Evolutionary conservation across 2,113 vertebrate species (phyloP).

Genomic region (Malurus melanocephalus): DNA sequence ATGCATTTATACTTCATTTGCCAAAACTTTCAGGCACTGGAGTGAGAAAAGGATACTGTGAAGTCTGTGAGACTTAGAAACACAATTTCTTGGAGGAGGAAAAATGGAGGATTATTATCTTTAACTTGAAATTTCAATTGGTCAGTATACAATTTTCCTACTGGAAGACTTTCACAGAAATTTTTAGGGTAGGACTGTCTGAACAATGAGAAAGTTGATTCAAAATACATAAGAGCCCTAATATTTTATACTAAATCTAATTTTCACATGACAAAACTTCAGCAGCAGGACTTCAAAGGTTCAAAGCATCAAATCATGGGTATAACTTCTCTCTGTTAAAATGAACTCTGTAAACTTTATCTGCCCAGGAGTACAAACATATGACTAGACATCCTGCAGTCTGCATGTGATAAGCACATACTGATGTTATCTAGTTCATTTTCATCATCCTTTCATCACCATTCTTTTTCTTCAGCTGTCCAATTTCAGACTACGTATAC

Average conservation of each 20-base stretch:
- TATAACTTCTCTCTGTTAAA: not conserved
- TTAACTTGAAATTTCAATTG: not conserved
- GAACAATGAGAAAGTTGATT: not conserved
- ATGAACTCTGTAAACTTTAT: not conserved
- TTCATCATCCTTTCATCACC: not conserved
- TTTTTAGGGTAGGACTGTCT: not conserved
- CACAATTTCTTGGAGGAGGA: not conserved
- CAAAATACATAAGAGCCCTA: not conserved
- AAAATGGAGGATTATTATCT: not conserved
- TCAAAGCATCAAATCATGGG: not conserved
- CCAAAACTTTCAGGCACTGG: not conserved
- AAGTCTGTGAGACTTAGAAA: not conserved
- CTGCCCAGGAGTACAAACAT: not conserved
- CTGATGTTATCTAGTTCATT: not conserved
- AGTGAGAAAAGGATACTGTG: not conserved
- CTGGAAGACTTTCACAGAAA: not conserved
- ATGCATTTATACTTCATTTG: not conserved
- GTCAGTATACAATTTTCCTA: not conserved
- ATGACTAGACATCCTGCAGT: not conserved
- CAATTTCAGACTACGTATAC: not conserved
- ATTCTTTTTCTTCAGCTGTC: not conserved
- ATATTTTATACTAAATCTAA: not conserved
- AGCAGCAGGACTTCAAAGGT: not conserved
- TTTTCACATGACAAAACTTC: not conserved
- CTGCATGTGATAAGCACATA: not conserved